These are phyloP conservation scores for Balearica regulorum DNA, from an alignment of 2,797 vertebrate genomes.

Conservation along the genomic window DNA sequence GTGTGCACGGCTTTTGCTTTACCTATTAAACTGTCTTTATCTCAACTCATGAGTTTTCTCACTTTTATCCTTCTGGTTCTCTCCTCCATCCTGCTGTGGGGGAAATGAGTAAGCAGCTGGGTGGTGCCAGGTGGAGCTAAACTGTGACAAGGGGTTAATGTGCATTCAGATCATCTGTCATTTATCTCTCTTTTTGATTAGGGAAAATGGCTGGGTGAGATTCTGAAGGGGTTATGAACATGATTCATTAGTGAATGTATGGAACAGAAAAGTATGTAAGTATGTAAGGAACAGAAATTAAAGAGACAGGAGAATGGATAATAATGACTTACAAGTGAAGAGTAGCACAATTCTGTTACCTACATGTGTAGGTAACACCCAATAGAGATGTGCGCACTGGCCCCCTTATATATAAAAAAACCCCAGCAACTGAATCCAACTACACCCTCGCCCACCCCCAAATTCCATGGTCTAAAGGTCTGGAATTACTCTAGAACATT, in stretches of 20 bases:
- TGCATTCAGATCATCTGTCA: not conserved
- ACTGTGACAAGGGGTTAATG: not conserved
- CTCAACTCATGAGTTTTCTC: not conserved
- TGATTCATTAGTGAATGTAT: not conserved
- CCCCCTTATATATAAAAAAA: not conserved
- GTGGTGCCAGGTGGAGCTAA: not conserved
- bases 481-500: not conserved
- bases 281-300: too few relatives aligned
- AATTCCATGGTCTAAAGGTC: not conserved
- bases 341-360: too few relatives aligned
- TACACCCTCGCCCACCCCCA: not conserved
- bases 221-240: not conserved
- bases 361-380: too few relatives aligned
- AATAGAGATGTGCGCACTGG: not conserved
- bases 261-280: too few relatives aligned
- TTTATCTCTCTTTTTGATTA: not conserved
- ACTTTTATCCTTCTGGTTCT: not conserved
- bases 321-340: too few relatives aligned
- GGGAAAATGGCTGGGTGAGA: not conserved
- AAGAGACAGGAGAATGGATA: too few relatives aligned
- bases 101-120: not conserved
- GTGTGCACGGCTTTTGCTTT: rapidly evolving
- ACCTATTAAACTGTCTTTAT: not conserved
- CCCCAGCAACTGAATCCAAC: not conserved
- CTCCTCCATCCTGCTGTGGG: not conserved